Conservation (phyloP, 2,888 invertebrate genomes). For the Frankliniella fusca region DNA sequence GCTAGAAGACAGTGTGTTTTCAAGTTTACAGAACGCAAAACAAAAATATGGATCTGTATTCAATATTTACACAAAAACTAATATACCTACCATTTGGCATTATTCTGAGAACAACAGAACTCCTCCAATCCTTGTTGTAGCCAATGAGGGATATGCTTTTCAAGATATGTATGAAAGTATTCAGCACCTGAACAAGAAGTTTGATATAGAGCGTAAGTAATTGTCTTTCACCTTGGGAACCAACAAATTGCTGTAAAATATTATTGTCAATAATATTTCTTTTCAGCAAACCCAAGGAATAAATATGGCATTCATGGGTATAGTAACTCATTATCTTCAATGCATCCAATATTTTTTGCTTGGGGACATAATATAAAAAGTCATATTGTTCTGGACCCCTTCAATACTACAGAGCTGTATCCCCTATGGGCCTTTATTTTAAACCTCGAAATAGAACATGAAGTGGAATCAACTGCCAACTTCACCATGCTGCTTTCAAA, state of each 20-base stretch:
- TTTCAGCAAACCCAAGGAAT: background rate
- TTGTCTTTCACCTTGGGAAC: background rate
- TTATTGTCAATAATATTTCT: background rate
- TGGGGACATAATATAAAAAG: background rate
- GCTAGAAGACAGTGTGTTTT: slow-evolving; percentile 50
- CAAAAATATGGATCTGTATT: slow-evolving; percentile 46
- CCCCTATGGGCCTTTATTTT: background rate
- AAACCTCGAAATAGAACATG: background rate
- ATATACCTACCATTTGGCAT: slow-evolving; percentile 59
- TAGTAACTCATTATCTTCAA: background rate
- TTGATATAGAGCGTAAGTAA: background rate
- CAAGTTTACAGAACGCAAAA: slow-evolving; percentile 45
- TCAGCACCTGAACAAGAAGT: slow-evolving; percentile 29
- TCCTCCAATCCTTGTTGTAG: slow-evolving; percentile 59
- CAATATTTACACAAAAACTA: slow-evolving; percentile 56
- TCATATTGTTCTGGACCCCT: background rate
- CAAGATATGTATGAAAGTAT: slow-evolving; percentile 52
- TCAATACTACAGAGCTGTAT: background rate
- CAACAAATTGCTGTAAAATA: background rate
- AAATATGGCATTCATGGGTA: slow-evolving; percentile 20
- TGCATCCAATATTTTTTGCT: slow-evolving; percentile 8
- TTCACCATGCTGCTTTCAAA: background rate
- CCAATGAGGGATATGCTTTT: slow-evolving; percentile 59
- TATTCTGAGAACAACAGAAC: slow-evolving; percentile 57
- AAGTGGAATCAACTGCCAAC: background rate